phyloP scores from a whole-genome alignment of 2,797 vertebrate genomes.

The Darevskia mixta region DNA sequence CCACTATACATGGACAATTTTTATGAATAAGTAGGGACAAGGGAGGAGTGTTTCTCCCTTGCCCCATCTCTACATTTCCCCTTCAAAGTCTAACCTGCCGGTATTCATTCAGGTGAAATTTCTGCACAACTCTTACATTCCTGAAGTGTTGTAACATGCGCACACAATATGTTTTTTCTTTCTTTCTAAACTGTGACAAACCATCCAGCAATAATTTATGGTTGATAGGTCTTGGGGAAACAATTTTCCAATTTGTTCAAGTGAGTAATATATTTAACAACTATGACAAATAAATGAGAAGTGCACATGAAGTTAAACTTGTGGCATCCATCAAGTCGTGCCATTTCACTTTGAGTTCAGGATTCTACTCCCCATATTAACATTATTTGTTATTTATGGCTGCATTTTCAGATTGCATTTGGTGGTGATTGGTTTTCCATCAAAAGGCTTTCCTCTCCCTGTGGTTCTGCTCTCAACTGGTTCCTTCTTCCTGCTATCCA shows the following conservation, averaged over 20 bases:
- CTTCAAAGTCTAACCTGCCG: background rate
- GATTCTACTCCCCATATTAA: slow-evolving; percentile 1
- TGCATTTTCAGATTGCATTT: slow-evolving; percentile 13
- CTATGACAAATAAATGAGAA: background rate
- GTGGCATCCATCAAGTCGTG: background rate
- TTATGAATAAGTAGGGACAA: background rate
- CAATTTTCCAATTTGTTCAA: background rate
- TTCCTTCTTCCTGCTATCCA: slow-evolving; percentile 22
- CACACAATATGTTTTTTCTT: background rate
- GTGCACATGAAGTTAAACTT: slow-evolving; percentile 5
- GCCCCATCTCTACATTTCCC: background rate
- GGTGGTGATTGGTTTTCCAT: background rate
- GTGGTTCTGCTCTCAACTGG: slow-evolving; percentile 1
- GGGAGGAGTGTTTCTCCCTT: background rate
- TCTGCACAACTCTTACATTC: background rate
- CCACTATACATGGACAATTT: background rate
- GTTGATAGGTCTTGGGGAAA: slow-evolving; percentile 1
- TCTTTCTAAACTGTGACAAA: background rate
- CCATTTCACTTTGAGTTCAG: slow-evolving; percentile 12
- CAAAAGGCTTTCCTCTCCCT: background rate
- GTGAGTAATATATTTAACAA: slow-evolving; percentile 2
- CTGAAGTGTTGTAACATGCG: background rate
- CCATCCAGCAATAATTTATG: background rate
- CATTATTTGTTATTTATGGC: slow-evolving; percentile 45
- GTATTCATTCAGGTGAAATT: background rate